These are phyloP conservation scores for Apodemus sylvaticus DNA, from an alignment of 2,113 vertebrate genomes.

Conservation along the genomic window DNA sequence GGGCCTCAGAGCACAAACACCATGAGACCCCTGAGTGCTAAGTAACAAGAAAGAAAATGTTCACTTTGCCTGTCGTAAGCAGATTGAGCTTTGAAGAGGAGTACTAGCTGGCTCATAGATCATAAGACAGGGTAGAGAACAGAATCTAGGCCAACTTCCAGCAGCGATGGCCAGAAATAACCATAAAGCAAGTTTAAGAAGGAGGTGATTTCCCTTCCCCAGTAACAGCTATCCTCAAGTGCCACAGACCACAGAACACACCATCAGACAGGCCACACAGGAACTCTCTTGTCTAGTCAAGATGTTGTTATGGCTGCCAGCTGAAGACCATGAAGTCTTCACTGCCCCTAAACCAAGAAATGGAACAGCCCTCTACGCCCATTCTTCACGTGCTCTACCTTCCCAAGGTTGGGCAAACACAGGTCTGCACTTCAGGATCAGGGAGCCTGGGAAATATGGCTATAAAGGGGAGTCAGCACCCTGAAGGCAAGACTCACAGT, in stretches of 20 bases:
- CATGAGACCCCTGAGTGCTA: background rate
- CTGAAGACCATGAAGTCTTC: background rate
- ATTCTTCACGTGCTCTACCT: background rate
- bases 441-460: background rate
- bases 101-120: background rate
- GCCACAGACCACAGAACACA: background rate
- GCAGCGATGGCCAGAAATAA: background rate
- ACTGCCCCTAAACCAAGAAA: background rate
- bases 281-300: background rate
- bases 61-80: background rate
- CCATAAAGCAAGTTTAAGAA: background rate
- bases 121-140: background rate
- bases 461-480: background rate
- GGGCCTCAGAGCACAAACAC: background rate
- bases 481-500: background rate
- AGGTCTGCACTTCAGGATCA: background rate
- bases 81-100: background rate
- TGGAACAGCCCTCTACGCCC: background rate
- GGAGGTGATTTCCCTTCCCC: background rate
- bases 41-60: background rate
- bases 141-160: background rate
- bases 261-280: background rate
- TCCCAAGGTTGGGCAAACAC: background rate
- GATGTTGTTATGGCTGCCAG: background rate
- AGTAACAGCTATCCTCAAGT: background rate